Evolutionary conservation across 2,888 invertebrate species (phyloP).

Genomic region (Callyntrura sp.): DNA sequence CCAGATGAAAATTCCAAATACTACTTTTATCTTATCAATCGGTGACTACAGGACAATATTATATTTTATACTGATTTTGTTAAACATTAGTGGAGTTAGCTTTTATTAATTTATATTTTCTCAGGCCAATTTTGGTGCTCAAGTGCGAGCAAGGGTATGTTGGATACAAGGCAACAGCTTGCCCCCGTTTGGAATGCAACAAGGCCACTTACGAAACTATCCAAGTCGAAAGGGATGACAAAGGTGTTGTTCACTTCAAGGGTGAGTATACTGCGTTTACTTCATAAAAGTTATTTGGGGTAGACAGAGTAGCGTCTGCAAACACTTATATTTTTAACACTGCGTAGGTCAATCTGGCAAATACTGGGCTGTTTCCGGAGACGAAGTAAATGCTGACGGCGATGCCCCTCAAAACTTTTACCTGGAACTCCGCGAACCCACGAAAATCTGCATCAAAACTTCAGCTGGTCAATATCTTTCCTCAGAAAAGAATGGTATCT

Average conservation of each 20-base stretch:
- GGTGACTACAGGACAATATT: conserved; percentile 87
- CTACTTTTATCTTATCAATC: conserved; percentile 97
- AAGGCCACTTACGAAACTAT: conserved; percentile 98
- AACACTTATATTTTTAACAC: not conserved
- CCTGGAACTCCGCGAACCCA: conserved; percentile 96
- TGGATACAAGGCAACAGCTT: conserved; percentile 92
- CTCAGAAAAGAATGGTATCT: conserved; percentile 96
- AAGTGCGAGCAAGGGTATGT: conserved; percentile 99
- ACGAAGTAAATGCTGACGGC: conserved; percentile 94
- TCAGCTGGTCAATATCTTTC: conserved; percentile 91
- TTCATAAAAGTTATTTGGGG: conserved; percentile 53
- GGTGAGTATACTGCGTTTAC: conserved; percentile 87
- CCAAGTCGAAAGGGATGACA: conserved; percentile 94
- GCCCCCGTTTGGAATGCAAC: conserved; percentile 96
- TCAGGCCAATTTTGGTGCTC: conserved; percentile 95
- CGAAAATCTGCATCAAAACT: conserved; percentile 95
- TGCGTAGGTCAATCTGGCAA: conserved; percentile 94
- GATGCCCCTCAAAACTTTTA: conserved; percentile 93
- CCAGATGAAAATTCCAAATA: conserved; percentile 96
- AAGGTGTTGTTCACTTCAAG: conserved; percentile 96
- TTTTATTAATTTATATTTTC: conserved; percentile 75
- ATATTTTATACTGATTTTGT: too few relatives aligned
- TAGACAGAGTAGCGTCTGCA: conserved; percentile 4
- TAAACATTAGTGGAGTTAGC: too few relatives aligned
- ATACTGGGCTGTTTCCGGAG: conserved; percentile 97